These are phyloP conservation scores for Menidia menidia DNA, from an alignment of 2,797 vertebrate genomes.

Conservation along the genomic window DNA sequence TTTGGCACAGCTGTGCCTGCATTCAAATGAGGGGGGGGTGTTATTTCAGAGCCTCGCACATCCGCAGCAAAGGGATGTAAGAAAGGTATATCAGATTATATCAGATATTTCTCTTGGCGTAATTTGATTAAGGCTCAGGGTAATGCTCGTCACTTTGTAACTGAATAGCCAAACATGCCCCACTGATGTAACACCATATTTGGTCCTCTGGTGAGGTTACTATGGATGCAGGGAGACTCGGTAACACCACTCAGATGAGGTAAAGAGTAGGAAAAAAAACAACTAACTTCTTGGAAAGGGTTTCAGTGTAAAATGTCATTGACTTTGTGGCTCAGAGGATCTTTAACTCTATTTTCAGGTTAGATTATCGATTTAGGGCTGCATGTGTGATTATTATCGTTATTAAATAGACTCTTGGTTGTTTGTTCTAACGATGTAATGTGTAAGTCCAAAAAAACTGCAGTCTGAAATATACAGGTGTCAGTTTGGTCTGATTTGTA, in stretches of 20 bases:
- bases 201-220: constrained; percentile 57
- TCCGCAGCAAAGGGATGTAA: constrained; percentile 61
- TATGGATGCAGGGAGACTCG: constrained; percentile 45
- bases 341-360: neutral
- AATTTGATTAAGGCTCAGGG: constrained; percentile 57
- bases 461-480: neutral
- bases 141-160: constrained; percentile 61
- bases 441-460: neutral
- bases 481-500: neutral
- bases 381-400: constrained; percentile 5
- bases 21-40: constrained; percentile 41
- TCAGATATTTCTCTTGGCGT: constrained; percentile 66
- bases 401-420: neutral
- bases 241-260: constrained; percentile 30
- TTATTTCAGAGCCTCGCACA: constrained; percentile 51
- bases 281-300: constrained; percentile 20
- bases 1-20: constrained; percentile 45
- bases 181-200: constrained; percentile 67
- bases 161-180: constrained; percentile 59
- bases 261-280: constrained; percentile 3
- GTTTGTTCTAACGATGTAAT: neutral
- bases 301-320: constrained; percentile 14
- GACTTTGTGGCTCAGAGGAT: constrained; percentile 22
- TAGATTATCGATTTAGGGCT: neutral
- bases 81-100: constrained; percentile 67